These are phyloP conservation scores for Stramonita haemastoma DNA, from an alignment of 2,888 invertebrate species.

Conservation along the genomic window DNA sequence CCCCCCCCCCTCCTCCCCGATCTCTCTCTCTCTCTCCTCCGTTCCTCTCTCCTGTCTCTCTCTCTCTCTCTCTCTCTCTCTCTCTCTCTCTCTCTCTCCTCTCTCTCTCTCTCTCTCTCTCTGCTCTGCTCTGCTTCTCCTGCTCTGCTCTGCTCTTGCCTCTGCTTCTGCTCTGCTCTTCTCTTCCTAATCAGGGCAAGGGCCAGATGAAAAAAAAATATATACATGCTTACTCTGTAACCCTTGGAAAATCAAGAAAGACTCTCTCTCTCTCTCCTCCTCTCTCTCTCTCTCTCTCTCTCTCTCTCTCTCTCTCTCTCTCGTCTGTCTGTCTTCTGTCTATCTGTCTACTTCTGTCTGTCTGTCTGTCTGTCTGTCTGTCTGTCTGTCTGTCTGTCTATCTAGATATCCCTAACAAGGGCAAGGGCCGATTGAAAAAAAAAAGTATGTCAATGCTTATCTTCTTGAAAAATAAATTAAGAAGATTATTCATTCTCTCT, in stretches of 20 bases:
- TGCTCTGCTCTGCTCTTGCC: background rate
- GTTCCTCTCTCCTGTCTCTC: background rate
- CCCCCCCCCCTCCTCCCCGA: background rate
- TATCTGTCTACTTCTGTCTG: background rate
- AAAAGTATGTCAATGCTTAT: no score
- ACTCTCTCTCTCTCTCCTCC: constrained; percentile 1
- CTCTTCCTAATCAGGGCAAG: no score
- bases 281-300: background rate
- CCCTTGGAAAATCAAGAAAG: no score
- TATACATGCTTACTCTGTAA: no score
- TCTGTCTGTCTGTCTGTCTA: no score
- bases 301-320: background rate
- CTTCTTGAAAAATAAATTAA: no score
- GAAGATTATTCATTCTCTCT: no score
- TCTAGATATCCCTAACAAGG: no score
- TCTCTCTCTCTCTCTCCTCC: background rate
- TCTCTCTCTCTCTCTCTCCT: background rate
- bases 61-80: background rate
- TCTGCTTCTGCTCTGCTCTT: no score
- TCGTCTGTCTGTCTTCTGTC: no score
- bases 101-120: background rate
- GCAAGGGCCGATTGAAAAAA: no score
- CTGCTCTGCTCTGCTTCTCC: background rate
- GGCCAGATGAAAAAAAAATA: no score
- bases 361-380: background rate